Conservation (phyloP, 1,140 invertebrate genomes). For the Ips typographus region DNA sequence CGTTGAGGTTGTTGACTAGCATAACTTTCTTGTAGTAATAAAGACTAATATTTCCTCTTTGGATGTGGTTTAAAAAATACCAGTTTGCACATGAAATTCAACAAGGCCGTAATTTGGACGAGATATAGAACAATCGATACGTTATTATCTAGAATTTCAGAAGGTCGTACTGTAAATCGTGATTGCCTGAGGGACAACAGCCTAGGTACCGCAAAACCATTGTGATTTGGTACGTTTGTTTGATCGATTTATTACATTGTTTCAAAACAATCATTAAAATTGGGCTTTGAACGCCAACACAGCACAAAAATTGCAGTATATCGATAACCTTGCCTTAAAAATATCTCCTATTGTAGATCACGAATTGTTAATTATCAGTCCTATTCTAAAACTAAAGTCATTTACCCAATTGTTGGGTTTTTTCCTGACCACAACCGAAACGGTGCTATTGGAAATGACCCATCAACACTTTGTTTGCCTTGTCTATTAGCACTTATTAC, state of each 20-base stretch:
- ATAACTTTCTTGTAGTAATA: background rate
- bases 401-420: too few species aligned
- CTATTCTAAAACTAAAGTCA: too few species aligned
- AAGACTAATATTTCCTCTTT: background rate
- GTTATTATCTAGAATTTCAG: constrained; percentile 33
- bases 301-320: too few species aligned
- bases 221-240: constrained; percentile 7
- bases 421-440: too few species aligned
- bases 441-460: too few species aligned
- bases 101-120: constrained; percentile 13
- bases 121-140: constrained; percentile 21
- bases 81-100: background rate
- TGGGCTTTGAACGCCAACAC: too few species aligned
- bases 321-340: too few species aligned
- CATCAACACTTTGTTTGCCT: too few species aligned
- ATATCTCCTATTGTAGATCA: too few species aligned
- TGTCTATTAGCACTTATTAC: background rate
- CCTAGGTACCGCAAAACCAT: background rate
- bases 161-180: constrained; percentile 27
- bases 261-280: background rate
- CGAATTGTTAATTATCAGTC: too few species aligned
- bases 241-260: constrained; percentile 3
- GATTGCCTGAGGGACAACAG: constrained; percentile 17
- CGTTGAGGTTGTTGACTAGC: constrained; percentile 1
- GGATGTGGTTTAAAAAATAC: background rate